Percentiles rank a stretch among this genome's conserved stretches.
Evolutionary conservation across 1,140 invertebrate genomes (phyloP).

Genomic region (Daktulosphaira vitifoliae): DNA sequence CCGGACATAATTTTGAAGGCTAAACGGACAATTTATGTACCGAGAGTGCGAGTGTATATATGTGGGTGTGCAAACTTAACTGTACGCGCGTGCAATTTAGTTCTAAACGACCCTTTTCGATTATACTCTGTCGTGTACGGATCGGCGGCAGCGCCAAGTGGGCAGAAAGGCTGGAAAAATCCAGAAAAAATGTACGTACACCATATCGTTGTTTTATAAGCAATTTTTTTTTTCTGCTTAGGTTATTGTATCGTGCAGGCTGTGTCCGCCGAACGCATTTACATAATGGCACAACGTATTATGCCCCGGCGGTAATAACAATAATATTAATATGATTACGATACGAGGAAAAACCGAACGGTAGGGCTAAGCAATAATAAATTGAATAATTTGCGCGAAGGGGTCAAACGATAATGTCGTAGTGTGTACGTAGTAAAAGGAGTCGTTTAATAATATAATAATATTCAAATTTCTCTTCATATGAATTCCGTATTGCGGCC

Average conservation of each 20-base stretch:
- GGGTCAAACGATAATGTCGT: conserved; percentile 31
- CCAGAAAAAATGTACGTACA: neutral
- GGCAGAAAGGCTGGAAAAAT: too few species aligned
- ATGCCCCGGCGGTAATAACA: conserved; percentile 8
- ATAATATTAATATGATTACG: conserved; percentile 21
- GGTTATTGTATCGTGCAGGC: too few species aligned
- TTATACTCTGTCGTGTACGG: neutral
- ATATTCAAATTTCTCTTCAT: conserved; percentile 18
- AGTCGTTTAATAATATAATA: conserved; percentile 19
- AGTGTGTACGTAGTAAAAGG: neutral
- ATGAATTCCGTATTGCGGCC: too few species aligned
- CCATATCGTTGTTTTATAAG: neutral
- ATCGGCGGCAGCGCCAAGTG: too few species aligned
- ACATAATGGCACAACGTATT: conserved; percentile 32
- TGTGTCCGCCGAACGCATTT: neutral
- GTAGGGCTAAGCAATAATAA: neutral
- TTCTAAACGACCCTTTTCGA: conserved; percentile 12
- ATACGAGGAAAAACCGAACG: neutral
- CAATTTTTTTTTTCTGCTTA: conserved; percentile 4
- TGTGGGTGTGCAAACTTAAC: neutral
- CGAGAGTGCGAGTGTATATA: neutral
- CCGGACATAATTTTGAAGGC: conserved; percentile 12
- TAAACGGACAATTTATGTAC: conserved; percentile 24
- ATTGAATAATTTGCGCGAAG: conserved; percentile 29
- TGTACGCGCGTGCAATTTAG: neutral